Base-by-base conservation (phyloP, 2,888 invertebrate genomes). In the Meloe dianella region DNA sequence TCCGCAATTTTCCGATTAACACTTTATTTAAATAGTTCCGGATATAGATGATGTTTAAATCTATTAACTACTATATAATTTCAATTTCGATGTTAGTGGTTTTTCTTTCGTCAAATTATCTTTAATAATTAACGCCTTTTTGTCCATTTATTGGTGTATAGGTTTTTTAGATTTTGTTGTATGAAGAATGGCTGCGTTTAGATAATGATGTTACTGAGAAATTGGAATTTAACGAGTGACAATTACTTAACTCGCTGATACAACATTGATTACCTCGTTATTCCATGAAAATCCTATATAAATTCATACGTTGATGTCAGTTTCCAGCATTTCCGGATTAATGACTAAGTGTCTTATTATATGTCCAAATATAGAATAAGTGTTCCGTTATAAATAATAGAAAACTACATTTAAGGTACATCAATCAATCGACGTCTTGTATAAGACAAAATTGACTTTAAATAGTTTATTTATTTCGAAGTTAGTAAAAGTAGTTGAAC, bases 1-100 rank as follows among this genome's bases (percentile, higher is more conserved):
- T 51, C 51, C 51, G 51, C 51, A 22, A 51, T 51, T 51, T 51
- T 51, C 24, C 51, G 22, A 51, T 51, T 10, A 20, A 24, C 51
- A 51, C 47, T 47, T 47, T 47, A 47, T 47, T 47, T 47, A 47
- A 47, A 41, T n/a, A 1, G 17, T 47, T 47, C 47, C 47, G 47
- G 47, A 17, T 41, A 20, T 47, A 20, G 20, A 4, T 20, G 47
- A 47, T 22, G 9, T 20, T 22, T 20, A 20, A 47, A 47, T 41
- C 17, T 41, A 17, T 47, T 1, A 47, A 47, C n/a, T n/a, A n/a
- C n/a, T n/a, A 12, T 17, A 5, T 41, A 5, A 41, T 41, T 41
- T n/a, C 6, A 41, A 41, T 14, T 14, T 35, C 35, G 2, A 5
- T 35, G 14, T 12, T 14, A 14, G 12, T 35, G n/a, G n/a, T n/a